A percentile compares a stretch with the other conserved stretches of the same genome.
phyloP scores from a whole-genome alignment of 2,113 vertebrate species.

The western clawed frog (Xenopus tropicalis) region DNA sequence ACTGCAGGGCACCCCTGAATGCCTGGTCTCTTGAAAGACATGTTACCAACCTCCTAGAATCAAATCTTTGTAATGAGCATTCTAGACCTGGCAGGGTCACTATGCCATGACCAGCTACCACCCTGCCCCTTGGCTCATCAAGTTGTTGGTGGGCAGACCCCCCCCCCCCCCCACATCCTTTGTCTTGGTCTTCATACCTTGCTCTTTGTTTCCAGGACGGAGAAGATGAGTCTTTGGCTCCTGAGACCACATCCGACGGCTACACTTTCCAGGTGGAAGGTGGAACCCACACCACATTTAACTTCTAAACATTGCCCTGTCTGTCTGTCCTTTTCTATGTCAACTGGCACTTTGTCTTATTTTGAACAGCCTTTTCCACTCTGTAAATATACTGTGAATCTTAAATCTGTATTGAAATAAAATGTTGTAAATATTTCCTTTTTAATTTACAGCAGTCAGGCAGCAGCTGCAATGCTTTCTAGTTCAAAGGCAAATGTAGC shows the following conservation, averaged over 20 bases:
- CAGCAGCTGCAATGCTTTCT: neutral
- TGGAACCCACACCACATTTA: conserved; percentile 67
- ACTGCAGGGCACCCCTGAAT: too few species aligned
- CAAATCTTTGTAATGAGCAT: neutral
- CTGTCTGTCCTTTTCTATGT: conserved; percentile 5
- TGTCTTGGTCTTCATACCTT: neutral
- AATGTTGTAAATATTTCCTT: conserved; percentile 20
- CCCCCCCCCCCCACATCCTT: too few species aligned
- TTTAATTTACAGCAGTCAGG: neutral
- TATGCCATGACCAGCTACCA: too few species aligned
- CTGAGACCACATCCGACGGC: conserved; percentile 66
- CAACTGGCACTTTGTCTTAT: neutral
- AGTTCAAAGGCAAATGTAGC: too few species aligned
- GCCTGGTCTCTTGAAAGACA: neutral
- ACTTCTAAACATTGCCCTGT: conserved; percentile 65
- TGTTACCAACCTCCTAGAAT: neutral
- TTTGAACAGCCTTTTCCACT: neutral
- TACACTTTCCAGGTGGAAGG: conserved; percentile 74
- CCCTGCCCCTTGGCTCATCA: too few species aligned
- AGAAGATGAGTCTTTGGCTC: conserved; percentile 75
- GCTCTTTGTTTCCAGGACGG: conserved; percentile 63
- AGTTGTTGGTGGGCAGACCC: too few species aligned
- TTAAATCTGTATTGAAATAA: neutral
- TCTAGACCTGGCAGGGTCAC: too few species aligned
- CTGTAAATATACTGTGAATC: conserved; percentile 32